Conservation (phyloP, 2,797 vertebrate species). For the Phaenicophaeus curvirostris region DNA sequence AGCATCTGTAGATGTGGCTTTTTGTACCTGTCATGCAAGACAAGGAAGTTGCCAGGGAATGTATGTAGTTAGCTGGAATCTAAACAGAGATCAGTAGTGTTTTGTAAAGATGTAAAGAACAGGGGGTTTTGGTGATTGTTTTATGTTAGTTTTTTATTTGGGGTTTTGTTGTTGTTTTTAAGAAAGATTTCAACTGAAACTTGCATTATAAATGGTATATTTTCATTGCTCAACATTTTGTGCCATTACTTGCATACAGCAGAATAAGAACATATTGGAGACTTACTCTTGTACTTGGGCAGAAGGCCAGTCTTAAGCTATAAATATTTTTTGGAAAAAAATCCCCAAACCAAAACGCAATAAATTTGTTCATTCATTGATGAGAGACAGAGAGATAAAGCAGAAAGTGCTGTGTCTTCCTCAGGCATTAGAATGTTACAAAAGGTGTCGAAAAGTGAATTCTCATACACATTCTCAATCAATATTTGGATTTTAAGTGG, state of each 20-base stretch:
- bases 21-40: neutral
- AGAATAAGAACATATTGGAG: neutral
- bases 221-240: neutral
- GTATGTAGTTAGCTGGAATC: neutral
- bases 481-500: neutral
- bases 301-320: neutral
- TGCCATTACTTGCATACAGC: neutral
- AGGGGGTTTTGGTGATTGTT: neutral
- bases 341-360: fast-evolving
- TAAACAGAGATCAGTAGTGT: neutral
- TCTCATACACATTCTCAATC: neutral
- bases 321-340: neutral
- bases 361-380: neutral
- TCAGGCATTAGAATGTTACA: neutral
- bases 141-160: neutral
- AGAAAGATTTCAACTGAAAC: neutral
- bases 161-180: no score
- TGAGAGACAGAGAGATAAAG: neutral
- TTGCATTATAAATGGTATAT: neutral
- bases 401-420: neutral
- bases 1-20: neutral
- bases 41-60: neutral
- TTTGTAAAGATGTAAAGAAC: neutral
- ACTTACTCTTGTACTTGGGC: neutral
- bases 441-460: neutral